Evolutionary conservation across 1,140 invertebrate genomes (phyloP), one percentile per base, ranked within the genome.

Genomic region (Brevipalpus yothersi): DNA sequence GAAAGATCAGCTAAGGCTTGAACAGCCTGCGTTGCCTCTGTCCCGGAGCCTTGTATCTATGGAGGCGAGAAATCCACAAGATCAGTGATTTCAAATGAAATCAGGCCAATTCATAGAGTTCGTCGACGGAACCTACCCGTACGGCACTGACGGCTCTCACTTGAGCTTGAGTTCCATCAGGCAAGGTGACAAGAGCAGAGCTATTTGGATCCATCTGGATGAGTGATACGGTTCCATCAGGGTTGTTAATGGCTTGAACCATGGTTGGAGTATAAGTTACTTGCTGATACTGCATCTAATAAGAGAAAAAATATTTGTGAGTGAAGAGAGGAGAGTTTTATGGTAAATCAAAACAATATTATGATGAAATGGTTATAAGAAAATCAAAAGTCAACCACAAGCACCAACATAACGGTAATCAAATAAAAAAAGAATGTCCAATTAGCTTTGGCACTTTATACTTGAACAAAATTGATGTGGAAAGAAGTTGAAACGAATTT

Each of bases 181-280:
- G 85, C 68, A 95, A 75, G 21, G 89, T 93, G 63, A 94, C 91
- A 65, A 94, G 87, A 49, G 65, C 62, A 41, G 88, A 84, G 72
- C 86, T 88, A 67, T 82, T 87, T 45, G 89, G 86, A 76, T 95
- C 90, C 59, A 95, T 86, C 72, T 94, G 90, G 63, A 95, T 91
- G 58, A 95, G 83, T 39, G 89, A 93, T 53, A 96, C 86, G 5
- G 87, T 87, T 62, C 91, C 91, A 76, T 96, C 91, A 5, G 89
- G 84, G 75, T 95, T 95, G 63, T 86, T 90, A 69, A 93, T 92
- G 4, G 88, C 91, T 69, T 94, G 90, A 39, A 94, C 78, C 66
- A 95, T 84, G n/a, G 87, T 82, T 55, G 86, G 84, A 54, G 83
- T 79, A 73, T 86, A 88, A 72, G 85, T 82, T 39, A 66, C 58